phyloP scores from a whole-genome alignment of 2,797 vertebrate species.

The Epinephelus malabaricus region DNA sequence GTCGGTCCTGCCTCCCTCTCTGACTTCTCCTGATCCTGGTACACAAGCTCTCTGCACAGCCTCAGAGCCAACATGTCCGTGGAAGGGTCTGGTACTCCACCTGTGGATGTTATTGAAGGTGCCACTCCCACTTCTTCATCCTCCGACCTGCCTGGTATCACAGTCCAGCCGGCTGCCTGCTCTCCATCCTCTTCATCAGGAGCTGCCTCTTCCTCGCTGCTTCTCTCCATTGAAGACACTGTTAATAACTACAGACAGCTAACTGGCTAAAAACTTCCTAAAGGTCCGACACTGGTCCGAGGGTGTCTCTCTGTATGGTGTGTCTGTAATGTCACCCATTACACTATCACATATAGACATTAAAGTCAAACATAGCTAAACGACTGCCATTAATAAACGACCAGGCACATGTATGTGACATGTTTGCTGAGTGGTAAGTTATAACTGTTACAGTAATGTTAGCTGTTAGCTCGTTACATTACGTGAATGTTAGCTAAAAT shows the following conservation, averaged over 20 bases:
- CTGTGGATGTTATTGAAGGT: conserved; percentile 2
- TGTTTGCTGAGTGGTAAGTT: not conserved
- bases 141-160: conserved; percentile 19
- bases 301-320: conserved; percentile 12
- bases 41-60: conserved; percentile 2
- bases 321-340: conserved; percentile 7
- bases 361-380: not conserved
- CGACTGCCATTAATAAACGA: not conserved
- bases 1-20: conserved; percentile 10
- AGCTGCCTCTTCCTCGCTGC: conserved; percentile 27
- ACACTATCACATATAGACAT: not conserved
- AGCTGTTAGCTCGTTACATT: conserved; percentile 6
- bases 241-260: not conserved
- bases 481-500: not conserved
- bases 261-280: not conserved
- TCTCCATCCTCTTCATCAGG: conserved; percentile 53
- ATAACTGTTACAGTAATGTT: conserved; percentile 5
- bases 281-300: not conserved
- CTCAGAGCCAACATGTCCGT: not conserved
- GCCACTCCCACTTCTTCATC: conserved; percentile 34
- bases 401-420: not conserved
- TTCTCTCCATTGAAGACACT: conserved; percentile 57
- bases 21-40: conserved; percentile 28
- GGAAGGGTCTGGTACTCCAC: conserved; percentile 18
- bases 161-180: not conserved